Evolutionary conservation across 2,888 invertebrate species (phyloP).

Genomic region (Agrochola lota): DNA sequence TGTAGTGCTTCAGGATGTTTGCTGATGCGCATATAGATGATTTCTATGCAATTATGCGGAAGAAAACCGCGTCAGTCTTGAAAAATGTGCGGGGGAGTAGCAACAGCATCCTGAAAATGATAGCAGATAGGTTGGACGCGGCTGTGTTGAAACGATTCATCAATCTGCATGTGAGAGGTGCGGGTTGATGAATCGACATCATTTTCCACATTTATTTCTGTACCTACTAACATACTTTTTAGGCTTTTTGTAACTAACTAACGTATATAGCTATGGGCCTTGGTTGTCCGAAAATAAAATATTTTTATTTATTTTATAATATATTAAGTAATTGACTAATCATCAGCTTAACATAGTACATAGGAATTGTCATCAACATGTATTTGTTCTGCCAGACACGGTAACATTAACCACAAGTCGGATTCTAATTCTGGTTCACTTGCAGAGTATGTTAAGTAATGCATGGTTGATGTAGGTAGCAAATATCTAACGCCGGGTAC

Average conservation of each 20-base stretch:
- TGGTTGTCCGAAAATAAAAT: background rate
- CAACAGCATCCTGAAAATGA: background rate
- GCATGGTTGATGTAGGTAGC: background rate
- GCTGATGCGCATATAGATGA: too few species aligned
- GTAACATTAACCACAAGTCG: background rate
- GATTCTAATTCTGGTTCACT: background rate
- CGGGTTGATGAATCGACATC: too few species aligned
- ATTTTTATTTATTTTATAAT: too few species aligned
- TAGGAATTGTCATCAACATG: background rate
- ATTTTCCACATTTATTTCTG: too few species aligned
- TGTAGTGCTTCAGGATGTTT: too few species aligned
- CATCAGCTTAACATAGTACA: background rate
- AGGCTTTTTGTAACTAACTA: too few species aligned
- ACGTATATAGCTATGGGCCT: too few species aligned
- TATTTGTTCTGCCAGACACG: background rate
- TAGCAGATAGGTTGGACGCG: background rate
- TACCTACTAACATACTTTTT: too few species aligned
- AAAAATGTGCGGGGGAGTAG: background rate
- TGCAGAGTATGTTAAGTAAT: slow-evolving; percentile 3
- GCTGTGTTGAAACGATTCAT: too few species aligned
- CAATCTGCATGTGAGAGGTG: too few species aligned
- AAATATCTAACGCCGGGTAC: background rate
- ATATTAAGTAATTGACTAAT: background rate
- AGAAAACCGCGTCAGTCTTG: background rate
- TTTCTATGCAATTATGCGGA: background rate